phyloP scores from a whole-genome alignment of 2,113 vertebrate species.

The Varanus komodoensis region DNA sequence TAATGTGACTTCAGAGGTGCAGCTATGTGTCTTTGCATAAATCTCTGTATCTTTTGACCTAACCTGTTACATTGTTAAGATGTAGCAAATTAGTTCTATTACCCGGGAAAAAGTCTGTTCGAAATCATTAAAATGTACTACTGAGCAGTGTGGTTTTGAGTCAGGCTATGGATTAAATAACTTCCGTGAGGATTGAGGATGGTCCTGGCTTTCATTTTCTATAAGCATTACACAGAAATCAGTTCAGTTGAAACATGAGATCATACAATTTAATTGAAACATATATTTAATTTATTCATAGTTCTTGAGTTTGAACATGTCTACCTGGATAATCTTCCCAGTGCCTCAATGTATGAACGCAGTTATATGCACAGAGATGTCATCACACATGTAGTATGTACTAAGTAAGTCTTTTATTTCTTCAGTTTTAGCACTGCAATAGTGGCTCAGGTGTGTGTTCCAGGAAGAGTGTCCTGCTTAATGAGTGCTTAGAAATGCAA shows the following conservation, averaged over 20 bases:
- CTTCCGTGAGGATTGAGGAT: background rate
- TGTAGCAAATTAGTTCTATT: too few relatives aligned
- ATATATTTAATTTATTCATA: conserved; percentile 24
- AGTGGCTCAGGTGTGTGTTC: background rate
- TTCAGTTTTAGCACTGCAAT: background rate
- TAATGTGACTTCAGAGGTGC: background rate
- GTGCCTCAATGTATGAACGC: conserved; percentile 94
- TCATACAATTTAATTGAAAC: background rate
- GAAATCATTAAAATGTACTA: background rate
- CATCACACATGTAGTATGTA: conserved; percentile 91
- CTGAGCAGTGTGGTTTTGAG: background rate
- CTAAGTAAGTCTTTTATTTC: conserved; percentile 85
- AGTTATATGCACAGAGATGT: conserved; percentile 99
- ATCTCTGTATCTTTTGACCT: background rate
- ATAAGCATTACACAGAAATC: background rate
- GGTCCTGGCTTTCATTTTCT: background rate
- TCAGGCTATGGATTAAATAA: background rate
- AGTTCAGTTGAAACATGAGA: background rate
- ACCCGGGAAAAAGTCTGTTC: background rate
- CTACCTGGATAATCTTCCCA: conserved; percentile 94
- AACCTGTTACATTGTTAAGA: background rate
- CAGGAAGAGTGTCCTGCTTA: background rate
- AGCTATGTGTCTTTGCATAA: background rate
- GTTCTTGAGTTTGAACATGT: conserved; percentile 94
- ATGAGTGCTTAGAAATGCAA: background rate